phyloP scores from a whole-genome alignment of 2,113 vertebrate species.

The Pelecanus crispus region DNA sequence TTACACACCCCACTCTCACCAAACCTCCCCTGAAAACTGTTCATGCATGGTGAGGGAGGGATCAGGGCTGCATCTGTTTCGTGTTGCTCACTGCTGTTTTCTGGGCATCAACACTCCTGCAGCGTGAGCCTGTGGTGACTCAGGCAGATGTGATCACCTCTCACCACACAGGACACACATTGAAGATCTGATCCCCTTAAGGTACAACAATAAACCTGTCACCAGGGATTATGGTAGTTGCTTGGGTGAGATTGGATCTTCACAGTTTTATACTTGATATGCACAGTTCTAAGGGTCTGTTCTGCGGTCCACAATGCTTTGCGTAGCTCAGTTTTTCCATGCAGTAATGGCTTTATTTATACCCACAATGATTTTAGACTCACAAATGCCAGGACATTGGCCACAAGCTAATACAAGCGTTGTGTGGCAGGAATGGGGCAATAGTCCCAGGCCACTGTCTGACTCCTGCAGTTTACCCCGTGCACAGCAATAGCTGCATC shows the following conservation, averaged over 20 bases:
- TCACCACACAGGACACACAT: neutral
- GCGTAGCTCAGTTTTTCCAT: neutral
- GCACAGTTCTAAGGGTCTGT: neutral
- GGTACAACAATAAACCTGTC: neutral
- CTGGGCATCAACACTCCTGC: neutral
- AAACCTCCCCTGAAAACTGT: neutral
- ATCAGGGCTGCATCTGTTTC: neutral
- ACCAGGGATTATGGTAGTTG: neutral
- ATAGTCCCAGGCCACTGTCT: neutral
- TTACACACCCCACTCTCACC: neutral
- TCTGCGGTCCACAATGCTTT: neutral
- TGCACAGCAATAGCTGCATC: neutral
- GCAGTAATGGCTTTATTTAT: neutral
- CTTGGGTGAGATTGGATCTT: neutral
- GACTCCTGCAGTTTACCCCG: neutral
- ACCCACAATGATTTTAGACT: neutral
- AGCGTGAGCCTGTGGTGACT: accelerated
- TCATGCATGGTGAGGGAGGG: neutral
- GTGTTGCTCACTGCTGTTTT: neutral
- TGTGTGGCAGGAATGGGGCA: neutral
- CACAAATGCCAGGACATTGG: neutral
- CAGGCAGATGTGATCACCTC: accelerated
- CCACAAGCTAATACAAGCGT: neutral
- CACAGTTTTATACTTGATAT: neutral
- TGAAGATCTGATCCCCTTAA: neutral